phyloP scores from a whole-genome alignment of 2,113 vertebrate species.

The Todiramphus chloris region DNA sequence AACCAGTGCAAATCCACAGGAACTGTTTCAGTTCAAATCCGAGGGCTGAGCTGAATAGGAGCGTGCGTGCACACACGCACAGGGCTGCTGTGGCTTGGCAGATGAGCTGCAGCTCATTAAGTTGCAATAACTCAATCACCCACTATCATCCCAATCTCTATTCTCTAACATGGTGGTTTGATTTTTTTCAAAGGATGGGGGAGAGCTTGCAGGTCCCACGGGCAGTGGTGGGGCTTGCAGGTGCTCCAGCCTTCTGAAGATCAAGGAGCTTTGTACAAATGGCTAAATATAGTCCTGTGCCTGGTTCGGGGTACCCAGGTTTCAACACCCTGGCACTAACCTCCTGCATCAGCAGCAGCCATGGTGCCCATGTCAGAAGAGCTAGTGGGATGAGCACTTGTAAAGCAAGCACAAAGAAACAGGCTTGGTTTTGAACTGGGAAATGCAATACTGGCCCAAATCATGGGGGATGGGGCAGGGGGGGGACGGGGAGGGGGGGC shows the following conservation, averaged over 20 bases:
- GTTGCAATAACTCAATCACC: conserved; percentile 37
- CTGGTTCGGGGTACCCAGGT: not conserved
- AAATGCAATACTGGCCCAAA: not conserved
- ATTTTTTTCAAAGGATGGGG: not conserved
- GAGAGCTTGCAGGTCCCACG: not conserved
- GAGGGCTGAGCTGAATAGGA: not conserved
- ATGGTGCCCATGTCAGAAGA: accelerated
- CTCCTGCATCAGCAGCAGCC: not conserved
- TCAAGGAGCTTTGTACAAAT: not conserved
- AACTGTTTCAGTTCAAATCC: not conserved
- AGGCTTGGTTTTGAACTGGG: not conserved
- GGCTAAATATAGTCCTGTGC: not conserved
- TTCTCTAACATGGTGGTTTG: not conserved
- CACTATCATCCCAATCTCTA: not conserved
- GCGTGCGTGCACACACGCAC: not conserved
- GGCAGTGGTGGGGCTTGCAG: not conserved
- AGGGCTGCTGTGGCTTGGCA: conserved; percentile 34
- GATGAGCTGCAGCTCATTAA: not conserved
- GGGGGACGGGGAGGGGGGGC: not conserved
- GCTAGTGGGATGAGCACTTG: not conserved
- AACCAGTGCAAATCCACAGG: not conserved
- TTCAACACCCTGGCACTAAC: not conserved
- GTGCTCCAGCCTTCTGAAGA: not conserved
- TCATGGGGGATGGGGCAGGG: not conserved
- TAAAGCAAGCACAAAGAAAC: not conserved